Base-by-base conservation (phyloP, 2,888 invertebrate species). In the Pristionchus exspectatus region DNA sequence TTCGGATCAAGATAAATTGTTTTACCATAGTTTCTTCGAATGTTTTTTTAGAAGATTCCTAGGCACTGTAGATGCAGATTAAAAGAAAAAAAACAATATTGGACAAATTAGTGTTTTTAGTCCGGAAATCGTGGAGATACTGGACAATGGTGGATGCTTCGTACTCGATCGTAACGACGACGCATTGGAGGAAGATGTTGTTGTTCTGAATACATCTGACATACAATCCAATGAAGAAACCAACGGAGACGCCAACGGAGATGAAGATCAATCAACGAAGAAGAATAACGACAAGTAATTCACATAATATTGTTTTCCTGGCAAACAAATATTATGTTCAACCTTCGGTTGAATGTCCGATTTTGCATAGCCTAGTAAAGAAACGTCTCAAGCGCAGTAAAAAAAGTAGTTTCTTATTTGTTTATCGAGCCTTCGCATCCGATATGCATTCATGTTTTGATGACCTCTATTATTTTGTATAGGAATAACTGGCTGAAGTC, bases 101-200 rank as follows among this genome's bases (percentile, higher is more conserved):
- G 38, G 38, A 38, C 38, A 38, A 38, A 38, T 27, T 18, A 9
- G 2, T 69, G 5, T 21, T 30, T 54, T 87, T 54, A 87, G 87
- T 63, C 12, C 21, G 5, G 87, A 87, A 30, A 33, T 87, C 2
- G 72, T 87, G 54, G 87, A 87, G 21, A 18, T 87, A 21, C 24
- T 72, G 12, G 87, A 87, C 30, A 30, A 24, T 69, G 87, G 72
- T 69, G 87, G 72, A 1, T 38, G 38, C 4, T 87, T 87, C 87
- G 54, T 86, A 21, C 66, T 86, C 27, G 72, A 87, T 54, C 14
- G 44, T 3, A 87, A 44, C n/a, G 59, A 72, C 44, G 87, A 87
- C n/a, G 69, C 87, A 21, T 12, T 50, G 18, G 54, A 50, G 44
- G 84, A 84, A 18, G 86, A 38, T 24, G 86, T 30, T 21, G 16